A percentile compares a stretch with the other conserved stretches of the same genome.
Evolutionary conservation across 1,140 invertebrate genomes (phyloP).

Genomic region (Dolichoris vasculosae): DNA sequence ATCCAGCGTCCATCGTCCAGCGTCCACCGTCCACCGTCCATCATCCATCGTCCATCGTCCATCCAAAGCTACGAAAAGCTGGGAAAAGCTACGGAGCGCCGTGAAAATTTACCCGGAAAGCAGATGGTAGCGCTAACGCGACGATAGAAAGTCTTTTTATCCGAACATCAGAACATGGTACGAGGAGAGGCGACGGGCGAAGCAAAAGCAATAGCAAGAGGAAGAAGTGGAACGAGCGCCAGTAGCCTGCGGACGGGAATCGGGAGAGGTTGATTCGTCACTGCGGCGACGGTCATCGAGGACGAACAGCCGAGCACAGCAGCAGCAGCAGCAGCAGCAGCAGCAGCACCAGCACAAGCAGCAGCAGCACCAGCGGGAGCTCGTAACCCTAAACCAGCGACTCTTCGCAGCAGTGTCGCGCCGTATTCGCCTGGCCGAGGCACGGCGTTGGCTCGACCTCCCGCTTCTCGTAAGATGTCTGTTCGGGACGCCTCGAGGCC

Average conservation of each 20-base stretch:
- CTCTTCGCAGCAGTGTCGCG: neutral
- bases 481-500: conserved; percentile 10
- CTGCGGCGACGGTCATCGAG: neutral
- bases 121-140: neutral
- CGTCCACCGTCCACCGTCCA: too few species aligned
- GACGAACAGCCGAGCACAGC: neutral
- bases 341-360: too few species aligned
- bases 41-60: too few species aligned
- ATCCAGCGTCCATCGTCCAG: too few species aligned
- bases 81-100: too few species aligned
- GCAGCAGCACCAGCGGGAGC: too few species aligned
- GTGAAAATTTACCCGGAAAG: neutral
- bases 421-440: neutral
- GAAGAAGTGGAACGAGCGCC: conserved; percentile 21
- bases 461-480: neutral
- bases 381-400: neutral
- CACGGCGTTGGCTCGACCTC: neutral
- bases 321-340: neutral
- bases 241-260: conserved; percentile 27
- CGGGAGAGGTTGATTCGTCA: conserved; percentile 18
- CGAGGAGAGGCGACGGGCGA: neutral
- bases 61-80: too few species aligned
- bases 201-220: conserved; percentile 3
- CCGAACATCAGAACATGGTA: neutral
- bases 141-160: conserved; percentile 11